These are phyloP conservation scores for Chlamydotis undulata DNA, from an alignment of 2,113 vertebrate species.

Conservation along the genomic window DNA sequence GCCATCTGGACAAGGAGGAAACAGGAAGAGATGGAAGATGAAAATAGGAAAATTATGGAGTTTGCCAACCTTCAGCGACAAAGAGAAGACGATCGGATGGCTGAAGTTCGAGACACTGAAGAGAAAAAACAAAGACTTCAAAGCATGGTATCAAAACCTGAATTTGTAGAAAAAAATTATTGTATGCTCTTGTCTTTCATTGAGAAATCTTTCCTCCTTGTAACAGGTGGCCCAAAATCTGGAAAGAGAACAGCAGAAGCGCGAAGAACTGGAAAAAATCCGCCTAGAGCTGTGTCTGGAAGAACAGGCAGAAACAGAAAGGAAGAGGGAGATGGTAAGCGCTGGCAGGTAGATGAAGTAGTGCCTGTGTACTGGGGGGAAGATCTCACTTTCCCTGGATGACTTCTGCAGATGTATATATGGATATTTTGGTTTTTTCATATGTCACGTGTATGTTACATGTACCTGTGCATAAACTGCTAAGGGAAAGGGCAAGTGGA, in stretches of 20 bases:
- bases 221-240: constrained; percentile 80
- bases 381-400: background rate
- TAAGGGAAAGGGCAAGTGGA: background rate
- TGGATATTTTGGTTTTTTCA: background rate
- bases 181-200: background rate
- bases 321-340: constrained; percentile 83
- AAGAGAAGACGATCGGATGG: constrained; percentile 78
- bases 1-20: constrained; percentile 84
- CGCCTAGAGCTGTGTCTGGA: constrained; percentile 85
- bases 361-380: background rate
- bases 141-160: constrained; percentile 74
- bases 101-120: constrained; percentile 79
- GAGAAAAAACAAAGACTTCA: constrained; percentile 82
- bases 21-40: constrained; percentile 86
- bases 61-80: constrained; percentile 79
- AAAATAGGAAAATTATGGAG: constrained; percentile 87
- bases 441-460: accelerated
- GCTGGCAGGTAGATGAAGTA: background rate
- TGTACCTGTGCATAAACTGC: background rate
- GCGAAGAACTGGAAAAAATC: constrained; percentile 84
- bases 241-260: constrained; percentile 74
- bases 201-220: background rate
- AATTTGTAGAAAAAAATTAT: background rate
- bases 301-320: constrained; percentile 80
- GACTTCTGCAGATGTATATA: background rate